A percentile compares a stretch with the other conserved stretches of the same genome.
Evolutionary conservation across 2,888 invertebrate species (phyloP).

Genomic region (Epirrhoe tristata): DNA sequence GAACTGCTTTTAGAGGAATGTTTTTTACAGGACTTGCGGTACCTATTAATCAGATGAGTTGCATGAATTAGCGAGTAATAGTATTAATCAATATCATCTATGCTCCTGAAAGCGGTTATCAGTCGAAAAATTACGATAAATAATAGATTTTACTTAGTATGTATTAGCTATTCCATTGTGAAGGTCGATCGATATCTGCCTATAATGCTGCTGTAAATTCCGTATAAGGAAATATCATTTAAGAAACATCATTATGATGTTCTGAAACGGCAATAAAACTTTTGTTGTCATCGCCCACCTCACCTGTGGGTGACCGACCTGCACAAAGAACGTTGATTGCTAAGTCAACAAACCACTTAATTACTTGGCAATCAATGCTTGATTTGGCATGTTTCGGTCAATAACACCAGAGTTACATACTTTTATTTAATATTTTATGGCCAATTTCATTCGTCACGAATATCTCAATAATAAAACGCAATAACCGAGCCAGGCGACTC

Average conservation of each 20-base stretch:
- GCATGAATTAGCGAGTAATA: too few species aligned
- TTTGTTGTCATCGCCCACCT: conserved; percentile 41
- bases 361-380: conserved; percentile 45
- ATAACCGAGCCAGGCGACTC: neutral
- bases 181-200: neutral
- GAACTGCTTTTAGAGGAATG: too few species aligned
- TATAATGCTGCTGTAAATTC: conserved; percentile 7
- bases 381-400: conserved; percentile 26
- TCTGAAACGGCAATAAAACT: conserved; percentile 16
- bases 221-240: conserved; percentile 22
- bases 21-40: too few species aligned
- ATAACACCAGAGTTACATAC: conserved; percentile 11
- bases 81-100: too few species aligned
- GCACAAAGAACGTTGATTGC: conserved; percentile 48
- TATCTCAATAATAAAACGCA: conserved; percentile 6
- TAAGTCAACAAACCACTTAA: conserved; percentile 52
- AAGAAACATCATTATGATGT: conserved; percentile 16
- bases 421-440: conserved; percentile 22
- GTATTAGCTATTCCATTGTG: neutral
- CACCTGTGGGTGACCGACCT: conserved; percentile 56
- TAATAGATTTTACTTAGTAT: neutral
- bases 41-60: too few species aligned
- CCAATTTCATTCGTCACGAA: conserved; percentile 12
- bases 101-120: neutral
- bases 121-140: neutral